phyloP scores from a whole-genome alignment of 2,888 invertebrate species.

The Ceraclea dissimilis region DNA sequence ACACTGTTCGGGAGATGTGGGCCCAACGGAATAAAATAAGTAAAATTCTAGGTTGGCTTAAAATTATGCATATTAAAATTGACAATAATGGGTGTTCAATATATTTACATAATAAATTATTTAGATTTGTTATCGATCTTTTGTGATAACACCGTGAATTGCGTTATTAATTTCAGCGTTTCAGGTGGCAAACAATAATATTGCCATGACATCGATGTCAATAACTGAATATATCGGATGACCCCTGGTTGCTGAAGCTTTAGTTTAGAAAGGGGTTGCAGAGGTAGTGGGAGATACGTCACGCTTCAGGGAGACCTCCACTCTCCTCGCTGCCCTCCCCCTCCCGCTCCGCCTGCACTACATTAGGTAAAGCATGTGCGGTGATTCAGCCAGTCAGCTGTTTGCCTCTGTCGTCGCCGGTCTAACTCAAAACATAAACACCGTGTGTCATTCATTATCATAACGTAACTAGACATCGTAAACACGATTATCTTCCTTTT shows the following conservation, averaged over 20 bases:
- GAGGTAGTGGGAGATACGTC: constrained; percentile 21
- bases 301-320: constrained; percentile 19
- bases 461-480: no score
- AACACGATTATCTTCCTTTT: no score
- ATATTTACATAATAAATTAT: no score
- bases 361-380: constrained; percentile 27
- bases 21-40: no score
- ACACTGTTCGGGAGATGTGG: no score
- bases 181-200: no score
- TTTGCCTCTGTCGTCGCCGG: constrained; percentile 30
- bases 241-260: neutral
- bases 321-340: constrained; percentile 8
- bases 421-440: constrained; percentile 16
- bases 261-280: neutral
- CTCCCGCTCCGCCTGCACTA: constrained; percentile 13
- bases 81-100: no score
- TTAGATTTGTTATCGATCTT: no score
- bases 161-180: no score
- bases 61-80: no score
- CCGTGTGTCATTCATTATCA: neutral
- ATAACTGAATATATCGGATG: neutral
- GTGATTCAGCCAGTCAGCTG: constrained; percentile 51
- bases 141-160: no score
- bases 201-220: neutral
- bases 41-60: no score